Evolutionary conservation across 2,113 vertebrate genomes (phyloP), one percentile per base, ranked within the genome.

Genomic region (Pachypanchax playfairii): DNA sequence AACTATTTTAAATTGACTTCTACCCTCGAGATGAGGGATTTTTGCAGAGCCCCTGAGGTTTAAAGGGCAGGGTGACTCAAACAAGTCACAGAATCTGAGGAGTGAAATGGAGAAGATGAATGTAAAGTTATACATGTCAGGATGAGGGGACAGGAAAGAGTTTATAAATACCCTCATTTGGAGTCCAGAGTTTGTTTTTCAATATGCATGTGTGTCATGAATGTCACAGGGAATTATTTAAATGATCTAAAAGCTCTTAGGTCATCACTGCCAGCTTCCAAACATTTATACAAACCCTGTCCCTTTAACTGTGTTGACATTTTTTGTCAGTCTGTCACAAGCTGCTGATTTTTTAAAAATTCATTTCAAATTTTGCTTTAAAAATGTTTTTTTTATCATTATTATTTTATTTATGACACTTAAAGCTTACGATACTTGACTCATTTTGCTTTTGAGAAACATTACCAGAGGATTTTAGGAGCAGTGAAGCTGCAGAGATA

Each of bases 131-230:
- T 65, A 54, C 52, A 66, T 74, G 70, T 73, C 43, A 55, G 61
- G 3, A 52, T 59, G 44, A 48, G 43, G 67, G 53, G n/a, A 72
- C 46, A 58, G 39, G 13, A 10, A 25, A 39, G 61, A 20, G 31
- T 60, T 73, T 80, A 80, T 83, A 84, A 84, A 86, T 85, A 79
- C 56, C 54, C 73, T 71, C 8, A 31, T 63, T 70, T 56, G 62
- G 17, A 79, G 79, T 75, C 38, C 39, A 5, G 20, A 14, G 39
- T 5, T 29, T 38, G 60, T 4, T 29, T 15, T 38, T n/a, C n/a
- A n/a, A n/a, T n/a, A n/a, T n/a, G n/a, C n/a, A n/a, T 58, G 24
- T 56, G 41, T 64, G 62, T 55, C 44, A 66, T 69, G 66, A 73
- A 65, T 73, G 80, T 80, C 76, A 72, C 53, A 53, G 52, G 57